Evolutionary conservation across 2,797 vertebrate species (phyloP), one percentile per base, ranked within the genome.

Genomic region (Macrochelys suwanniensis): DNA sequence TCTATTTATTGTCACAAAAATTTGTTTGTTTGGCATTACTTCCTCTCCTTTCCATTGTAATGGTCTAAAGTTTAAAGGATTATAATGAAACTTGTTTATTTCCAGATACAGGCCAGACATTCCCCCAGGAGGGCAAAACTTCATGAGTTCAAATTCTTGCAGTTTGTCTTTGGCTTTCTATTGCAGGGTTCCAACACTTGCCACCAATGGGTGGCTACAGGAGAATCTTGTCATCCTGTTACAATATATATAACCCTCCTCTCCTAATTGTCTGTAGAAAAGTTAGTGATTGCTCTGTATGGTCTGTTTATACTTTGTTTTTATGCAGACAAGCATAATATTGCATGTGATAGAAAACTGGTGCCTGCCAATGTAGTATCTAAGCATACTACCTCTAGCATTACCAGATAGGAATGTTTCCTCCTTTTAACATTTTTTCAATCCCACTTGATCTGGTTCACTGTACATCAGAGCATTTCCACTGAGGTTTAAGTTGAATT

Each of bases 41-140:
- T 89, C 16, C 25, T 93, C 47, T 92, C 89, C 59, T 85, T 53
- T 74, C 21, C 56, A 25, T 42, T 92, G 85, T 84, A 42, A 79
- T 82, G 59, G 33, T 42, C 37, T 61, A 68, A 78, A 86, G 82
- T 49, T 74, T 78, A 47, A 74, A 76, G 59, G 6, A 11, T 80
- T 80, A 11, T 49, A 84, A 2, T 87, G 77, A 83, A 92, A 80
- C 5, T n/a, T 81, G 51, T 15, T 25, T 71, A 54, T 71, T 85
- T 54, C 11, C 31, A 87, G 25, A 31, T 4, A 0, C 2, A 76
- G 57, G 71, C 33, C 84, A 94, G 13, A 78, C 25, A 33, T 80
- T 91, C 65, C 57, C 15, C 57, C 82, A 65, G 51, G 80, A 31
- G 4, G 15, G 10, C 65, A 53, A 93, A 91, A 56, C 51, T 65